Conservation (phyloP, 1,140 invertebrate genomes). For the Chironomus striatipennis region DNA sequence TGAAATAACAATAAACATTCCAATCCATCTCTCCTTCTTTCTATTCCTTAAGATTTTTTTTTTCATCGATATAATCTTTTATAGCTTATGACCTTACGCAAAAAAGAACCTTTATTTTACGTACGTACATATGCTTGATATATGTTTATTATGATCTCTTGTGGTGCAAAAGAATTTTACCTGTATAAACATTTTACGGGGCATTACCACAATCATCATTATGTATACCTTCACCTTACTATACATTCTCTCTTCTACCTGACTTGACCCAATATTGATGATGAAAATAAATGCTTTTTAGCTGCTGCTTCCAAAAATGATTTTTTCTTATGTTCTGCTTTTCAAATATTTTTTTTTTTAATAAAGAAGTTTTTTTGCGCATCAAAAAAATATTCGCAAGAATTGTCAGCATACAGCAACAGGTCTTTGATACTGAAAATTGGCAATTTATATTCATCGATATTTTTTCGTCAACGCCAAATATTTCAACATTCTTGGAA, state of each 20-base stretch:
- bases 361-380: background rate
- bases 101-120: background rate
- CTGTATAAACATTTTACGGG: background rate
- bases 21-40: background rate
- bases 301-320: background rate
- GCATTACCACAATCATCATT: background rate
- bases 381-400: background rate
- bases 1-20: background rate
- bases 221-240: background rate
- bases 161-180: conserved; percentile 7
- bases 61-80: background rate
- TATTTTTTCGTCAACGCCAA: background rate
- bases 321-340: background rate
- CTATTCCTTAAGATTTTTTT: background rate
- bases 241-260: no score
- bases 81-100: background rate
- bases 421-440: background rate
- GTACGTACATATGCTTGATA: background rate
- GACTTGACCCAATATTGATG: no score
- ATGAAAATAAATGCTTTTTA: no score
- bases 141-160: conserved; percentile 14
- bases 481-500: background rate
- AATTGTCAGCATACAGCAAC: background rate
- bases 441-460: conserved; percentile 13
- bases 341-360: no score